Evolutionary conservation across 2,888 invertebrate species (phyloP).

Genomic region (Atethmia centrago): DNA sequence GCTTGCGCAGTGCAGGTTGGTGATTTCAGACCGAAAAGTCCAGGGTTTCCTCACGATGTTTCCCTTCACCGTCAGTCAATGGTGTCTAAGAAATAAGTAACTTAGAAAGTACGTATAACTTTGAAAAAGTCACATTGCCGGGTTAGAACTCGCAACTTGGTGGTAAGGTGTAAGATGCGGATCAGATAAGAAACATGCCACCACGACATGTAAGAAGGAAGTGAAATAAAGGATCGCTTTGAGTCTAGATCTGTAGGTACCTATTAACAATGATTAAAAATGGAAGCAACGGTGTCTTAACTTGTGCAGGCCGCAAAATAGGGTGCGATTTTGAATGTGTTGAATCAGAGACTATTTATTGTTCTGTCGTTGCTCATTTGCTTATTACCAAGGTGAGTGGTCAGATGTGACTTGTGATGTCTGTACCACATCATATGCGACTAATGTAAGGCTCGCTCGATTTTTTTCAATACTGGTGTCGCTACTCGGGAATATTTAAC

Average conservation of each 20-base stretch:
- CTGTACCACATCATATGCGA: too few species aligned
- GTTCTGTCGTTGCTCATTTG: too few species aligned
- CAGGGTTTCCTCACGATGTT: constrained; percentile 52
- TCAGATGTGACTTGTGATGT: too few species aligned
- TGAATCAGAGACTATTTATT: not conserved
- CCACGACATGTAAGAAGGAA: not conserved
- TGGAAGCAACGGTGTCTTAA: not conserved
- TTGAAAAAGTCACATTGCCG: constrained; percentile 31
- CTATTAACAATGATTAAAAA: not conserved
- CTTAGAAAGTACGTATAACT: constrained; percentile 29
- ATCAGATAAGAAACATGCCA: constrained; percentile 24
- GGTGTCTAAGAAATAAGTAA: constrained; percentile 10
- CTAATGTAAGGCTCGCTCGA: too few species aligned
- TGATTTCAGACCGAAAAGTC: constrained; percentile 35
- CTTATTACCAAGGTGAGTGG: too few species aligned
- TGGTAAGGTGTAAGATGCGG: constrained; percentile 7
- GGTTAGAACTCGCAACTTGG: constrained; percentile 30
- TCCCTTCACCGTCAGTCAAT: constrained; percentile 41
- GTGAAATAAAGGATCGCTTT: constrained; percentile 18
- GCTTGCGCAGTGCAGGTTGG: constrained; percentile 49
- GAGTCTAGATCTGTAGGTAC: not conserved
- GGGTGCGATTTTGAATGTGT: constrained; percentile 13
- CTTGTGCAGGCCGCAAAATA: not conserved
- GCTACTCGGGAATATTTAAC: constrained; percentile 1
- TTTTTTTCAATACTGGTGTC: not conserved